Conservation (phyloP, 2,113 vertebrate species). For the Ia io region DNA sequence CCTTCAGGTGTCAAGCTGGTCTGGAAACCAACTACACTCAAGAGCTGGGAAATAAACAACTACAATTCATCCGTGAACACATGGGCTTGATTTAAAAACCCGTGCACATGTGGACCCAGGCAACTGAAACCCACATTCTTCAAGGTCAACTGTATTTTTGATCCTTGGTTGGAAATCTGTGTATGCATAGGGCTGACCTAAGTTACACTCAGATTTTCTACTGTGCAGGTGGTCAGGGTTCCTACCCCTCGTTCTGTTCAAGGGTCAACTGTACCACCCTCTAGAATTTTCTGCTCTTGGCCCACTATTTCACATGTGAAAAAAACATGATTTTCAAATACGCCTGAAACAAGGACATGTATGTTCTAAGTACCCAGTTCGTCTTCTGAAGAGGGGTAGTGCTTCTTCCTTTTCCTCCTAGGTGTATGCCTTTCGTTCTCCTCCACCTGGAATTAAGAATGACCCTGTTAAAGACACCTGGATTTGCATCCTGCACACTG, state of each 20-base stretch:
- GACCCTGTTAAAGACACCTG: background rate
- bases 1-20: background rate
- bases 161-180: too few relatives aligned
- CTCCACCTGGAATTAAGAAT: constrained; percentile 70
- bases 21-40: background rate
- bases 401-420: constrained; percentile 57
- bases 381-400: constrained; percentile 59
- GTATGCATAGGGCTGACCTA: background rate
- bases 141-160: background rate
- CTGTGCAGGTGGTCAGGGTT: background rate
- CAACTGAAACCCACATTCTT: background rate
- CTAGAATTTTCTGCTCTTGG: background rate
- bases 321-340: background rate
- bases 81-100: background rate
- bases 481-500: background rate
- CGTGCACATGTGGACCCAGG: accelerated
- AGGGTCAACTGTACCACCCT: background rate
- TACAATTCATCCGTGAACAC: background rate
- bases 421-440: constrained; percentile 54
- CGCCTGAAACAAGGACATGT: background rate
- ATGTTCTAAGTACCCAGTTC: constrained; percentile 67
- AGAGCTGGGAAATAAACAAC: background rate
- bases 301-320: background rate
- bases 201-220: background rate
- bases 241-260: background rate